Percentiles rank a stretch among this genome's conserved stretches.
phyloP scores from a whole-genome alignment of 2,113 vertebrate species.

The Microcebus ravelobensis region DNA sequence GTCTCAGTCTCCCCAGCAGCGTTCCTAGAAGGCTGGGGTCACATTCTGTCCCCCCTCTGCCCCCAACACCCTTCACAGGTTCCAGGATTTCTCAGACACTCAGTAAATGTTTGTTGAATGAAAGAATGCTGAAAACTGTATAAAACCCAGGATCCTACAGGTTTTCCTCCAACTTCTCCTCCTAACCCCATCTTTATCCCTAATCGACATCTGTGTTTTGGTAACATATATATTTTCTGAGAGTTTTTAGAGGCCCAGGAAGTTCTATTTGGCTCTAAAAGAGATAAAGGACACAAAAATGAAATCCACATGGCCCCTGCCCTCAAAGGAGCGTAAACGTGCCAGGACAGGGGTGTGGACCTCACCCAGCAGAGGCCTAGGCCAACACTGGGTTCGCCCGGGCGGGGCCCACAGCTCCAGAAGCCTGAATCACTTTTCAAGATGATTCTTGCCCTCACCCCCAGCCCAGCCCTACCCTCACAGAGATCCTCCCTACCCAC shows the following conservation, averaged over 20 bases:
- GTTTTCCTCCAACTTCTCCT: not conserved
- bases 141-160: not conserved
- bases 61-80: not conserved
- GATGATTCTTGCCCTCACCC: not conserved
- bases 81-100: not conserved
- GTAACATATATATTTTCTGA: not conserved
- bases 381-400: not conserved
- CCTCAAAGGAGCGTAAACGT: not conserved
- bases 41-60: not conserved
- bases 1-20: not conserved
- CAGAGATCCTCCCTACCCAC: not conserved
- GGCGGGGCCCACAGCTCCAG: not conserved
- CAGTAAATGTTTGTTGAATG: not conserved
- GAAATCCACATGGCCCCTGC: constrained; percentile 30
- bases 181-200: not conserved
- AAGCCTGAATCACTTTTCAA: not conserved
- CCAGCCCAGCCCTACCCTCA: not conserved
- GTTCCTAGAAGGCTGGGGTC: not conserved
- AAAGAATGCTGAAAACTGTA: not conserved
- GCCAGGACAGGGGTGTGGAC: too few relatives aligned
- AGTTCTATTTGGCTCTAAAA: not conserved
- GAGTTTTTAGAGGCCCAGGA: not conserved
- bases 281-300: not conserved
- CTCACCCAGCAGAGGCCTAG: not conserved
- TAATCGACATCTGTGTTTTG: not conserved